Evolutionary conservation across 2,113 vertebrate species (phyloP).

Genomic region (Erinaceus europaeus): DNA sequence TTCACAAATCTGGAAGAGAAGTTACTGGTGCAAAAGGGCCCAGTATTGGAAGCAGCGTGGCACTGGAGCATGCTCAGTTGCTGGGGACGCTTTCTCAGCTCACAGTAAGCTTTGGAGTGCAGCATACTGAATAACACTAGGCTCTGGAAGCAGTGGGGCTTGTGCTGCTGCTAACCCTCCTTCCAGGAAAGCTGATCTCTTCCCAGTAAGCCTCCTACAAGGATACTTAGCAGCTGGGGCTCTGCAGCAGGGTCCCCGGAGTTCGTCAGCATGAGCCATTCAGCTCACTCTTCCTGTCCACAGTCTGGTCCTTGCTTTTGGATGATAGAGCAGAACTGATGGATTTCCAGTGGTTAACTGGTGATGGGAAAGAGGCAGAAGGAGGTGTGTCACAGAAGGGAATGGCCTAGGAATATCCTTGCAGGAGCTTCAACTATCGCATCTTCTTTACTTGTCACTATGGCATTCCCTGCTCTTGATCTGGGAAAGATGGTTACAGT

Average conservation of each 20-base stretch:
- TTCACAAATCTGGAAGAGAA: neutral
- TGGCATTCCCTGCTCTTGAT: neutral
- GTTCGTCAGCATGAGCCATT: neutral
- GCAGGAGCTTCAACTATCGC: neutral
- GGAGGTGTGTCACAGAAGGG: neutral
- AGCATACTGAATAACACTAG: neutral
- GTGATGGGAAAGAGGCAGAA: neutral
- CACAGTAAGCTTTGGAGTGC: neutral
- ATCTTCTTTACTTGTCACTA: neutral
- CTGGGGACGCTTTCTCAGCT: neutral
- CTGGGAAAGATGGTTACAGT: conserved; percentile 77
- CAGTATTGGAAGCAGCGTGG: neutral
- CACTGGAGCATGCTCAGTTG: conserved; percentile 65
- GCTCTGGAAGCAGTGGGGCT: neutral
- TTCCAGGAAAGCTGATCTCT: neutral
- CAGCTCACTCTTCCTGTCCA: neutral
- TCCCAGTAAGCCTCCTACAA: fast-evolving
- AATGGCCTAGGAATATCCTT: neutral
- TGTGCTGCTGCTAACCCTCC: neutral
- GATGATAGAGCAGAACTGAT: neutral
- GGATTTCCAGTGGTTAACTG: neutral
- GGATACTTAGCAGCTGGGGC: neutral
- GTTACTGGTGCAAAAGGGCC: neutral
- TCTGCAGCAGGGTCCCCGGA: neutral
- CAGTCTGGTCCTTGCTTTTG: neutral